Conservation (phyloP, 2,888 invertebrate species). For the Leptodirus hochenwartii region DNA sequence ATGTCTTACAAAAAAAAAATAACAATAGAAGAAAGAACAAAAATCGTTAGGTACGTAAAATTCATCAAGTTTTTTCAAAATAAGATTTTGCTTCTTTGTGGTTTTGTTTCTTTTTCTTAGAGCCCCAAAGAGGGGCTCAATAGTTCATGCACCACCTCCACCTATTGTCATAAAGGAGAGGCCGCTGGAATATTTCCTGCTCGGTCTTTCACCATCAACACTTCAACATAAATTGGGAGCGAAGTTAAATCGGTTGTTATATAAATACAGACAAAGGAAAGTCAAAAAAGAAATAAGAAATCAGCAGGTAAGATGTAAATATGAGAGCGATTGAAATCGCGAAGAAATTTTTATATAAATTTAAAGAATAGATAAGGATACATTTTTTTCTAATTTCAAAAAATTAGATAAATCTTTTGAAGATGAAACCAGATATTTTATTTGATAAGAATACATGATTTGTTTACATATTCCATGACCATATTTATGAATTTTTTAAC, state of each 20-base stretch:
- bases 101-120: conserved; percentile 14
- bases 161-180: conserved; percentile 21
- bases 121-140: conserved; percentile 18
- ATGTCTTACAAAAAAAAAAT: no score
- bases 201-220: conserved; percentile 24
- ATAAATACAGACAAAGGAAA: conserved; percentile 33
- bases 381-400: conserved; percentile 1
- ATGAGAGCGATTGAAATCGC: not conserved
- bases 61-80: no score
- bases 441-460: no score
- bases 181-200: conserved; percentile 28
- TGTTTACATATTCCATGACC: no score
- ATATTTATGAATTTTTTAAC: no score
- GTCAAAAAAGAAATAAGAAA: conserved; percentile 28
- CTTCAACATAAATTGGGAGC: conserved; percentile 27
- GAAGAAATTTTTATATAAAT: conserved; percentile 5
- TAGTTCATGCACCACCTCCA: conserved; percentile 12
- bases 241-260: conserved; percentile 32
- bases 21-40: no score
- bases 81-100: no score
- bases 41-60: no score
- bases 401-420: not conserved
- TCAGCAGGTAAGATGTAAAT: conserved; percentile 23
- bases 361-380: conserved; percentile 1
- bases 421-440: no score